Conservation (phyloP, 2,113 vertebrate species). For the Canis aureus region DNA sequence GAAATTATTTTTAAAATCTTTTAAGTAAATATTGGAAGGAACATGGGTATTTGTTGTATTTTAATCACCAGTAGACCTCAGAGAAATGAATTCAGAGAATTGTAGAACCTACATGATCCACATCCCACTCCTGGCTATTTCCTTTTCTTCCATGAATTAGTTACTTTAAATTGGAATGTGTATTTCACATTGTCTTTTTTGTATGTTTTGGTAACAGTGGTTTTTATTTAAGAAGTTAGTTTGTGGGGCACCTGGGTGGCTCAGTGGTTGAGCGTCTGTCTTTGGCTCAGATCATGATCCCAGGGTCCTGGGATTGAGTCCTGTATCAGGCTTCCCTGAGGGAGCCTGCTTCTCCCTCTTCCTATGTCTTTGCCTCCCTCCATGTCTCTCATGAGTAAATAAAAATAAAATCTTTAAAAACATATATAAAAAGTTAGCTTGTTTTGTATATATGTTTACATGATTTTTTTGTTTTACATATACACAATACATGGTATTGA, state of each 20-base stretch:
- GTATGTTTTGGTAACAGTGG: background rate
- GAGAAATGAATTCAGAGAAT: background rate
- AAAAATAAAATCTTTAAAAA: no score
- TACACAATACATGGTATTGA: background rate
- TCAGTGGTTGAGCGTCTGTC: no score
- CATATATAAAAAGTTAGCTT: conserved; percentile 42
- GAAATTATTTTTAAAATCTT: conserved; percentile 27
- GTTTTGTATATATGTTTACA: background rate
- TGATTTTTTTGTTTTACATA: background rate
- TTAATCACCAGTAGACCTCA: background rate
- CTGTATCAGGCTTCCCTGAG: no score
- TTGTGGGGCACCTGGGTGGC: background rate
- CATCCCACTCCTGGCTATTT: background rate
- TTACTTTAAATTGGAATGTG: conserved; percentile 51
- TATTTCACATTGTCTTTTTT: background rate
- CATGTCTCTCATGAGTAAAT: no score
- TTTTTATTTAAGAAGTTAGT: conserved; percentile 55
- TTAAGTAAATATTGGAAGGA: background rate
- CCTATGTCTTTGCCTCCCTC: no score
- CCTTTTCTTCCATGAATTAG: background rate
- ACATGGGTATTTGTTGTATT: conserved; percentile 16
- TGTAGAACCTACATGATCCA: background rate
- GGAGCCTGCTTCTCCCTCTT: no score
- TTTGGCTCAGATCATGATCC: no score
- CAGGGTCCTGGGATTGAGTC: no score